These are phyloP conservation scores for Hirundo rustica DNA, from an alignment of 2,797 vertebrate species.

Conservation along the genomic window DNA sequence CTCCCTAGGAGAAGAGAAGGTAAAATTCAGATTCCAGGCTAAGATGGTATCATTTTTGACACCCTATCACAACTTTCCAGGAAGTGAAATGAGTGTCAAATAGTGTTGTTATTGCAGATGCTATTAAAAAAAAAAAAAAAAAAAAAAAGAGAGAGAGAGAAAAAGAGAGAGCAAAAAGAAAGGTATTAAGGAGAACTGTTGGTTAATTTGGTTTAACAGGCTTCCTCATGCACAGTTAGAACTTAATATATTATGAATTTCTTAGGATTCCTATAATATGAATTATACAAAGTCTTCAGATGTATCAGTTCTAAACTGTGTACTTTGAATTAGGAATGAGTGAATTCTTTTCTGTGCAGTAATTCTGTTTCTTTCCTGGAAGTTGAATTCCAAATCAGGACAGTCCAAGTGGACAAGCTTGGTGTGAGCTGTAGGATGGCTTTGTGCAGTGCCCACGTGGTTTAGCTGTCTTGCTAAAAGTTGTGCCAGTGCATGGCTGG, in stretches of 20 bases:
- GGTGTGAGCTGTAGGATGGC: neutral
- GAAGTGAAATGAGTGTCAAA: neutral
- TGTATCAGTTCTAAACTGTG: neutral
- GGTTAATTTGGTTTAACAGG: neutral
- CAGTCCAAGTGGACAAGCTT: neutral
- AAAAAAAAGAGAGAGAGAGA: neutral
- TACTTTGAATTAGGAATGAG: neutral
- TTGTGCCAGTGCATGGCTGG: accelerated
- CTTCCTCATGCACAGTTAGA: neutral
- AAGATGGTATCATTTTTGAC: neutral
- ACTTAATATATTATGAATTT: neutral
- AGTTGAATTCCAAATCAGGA: neutral
- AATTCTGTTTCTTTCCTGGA: neutral
- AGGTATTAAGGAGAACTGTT: neutral
- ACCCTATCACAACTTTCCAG: neutral
- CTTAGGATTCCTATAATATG: neutral
- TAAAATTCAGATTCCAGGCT: neutral
- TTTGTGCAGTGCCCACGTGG: accelerated
- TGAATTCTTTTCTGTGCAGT: neutral
- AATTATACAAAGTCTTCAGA: neutral
- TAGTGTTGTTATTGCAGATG: neutral
- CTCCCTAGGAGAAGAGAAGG: neutral
- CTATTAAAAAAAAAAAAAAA: neutral
- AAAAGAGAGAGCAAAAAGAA: neutral
- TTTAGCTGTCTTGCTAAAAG: neutral